A percentile compares a stretch with the other conserved stretches of the same genome.
Evolutionary conservation across 1,140 invertebrate genomes (phyloP).

Genomic region (Drosophila seguyi): DNA sequence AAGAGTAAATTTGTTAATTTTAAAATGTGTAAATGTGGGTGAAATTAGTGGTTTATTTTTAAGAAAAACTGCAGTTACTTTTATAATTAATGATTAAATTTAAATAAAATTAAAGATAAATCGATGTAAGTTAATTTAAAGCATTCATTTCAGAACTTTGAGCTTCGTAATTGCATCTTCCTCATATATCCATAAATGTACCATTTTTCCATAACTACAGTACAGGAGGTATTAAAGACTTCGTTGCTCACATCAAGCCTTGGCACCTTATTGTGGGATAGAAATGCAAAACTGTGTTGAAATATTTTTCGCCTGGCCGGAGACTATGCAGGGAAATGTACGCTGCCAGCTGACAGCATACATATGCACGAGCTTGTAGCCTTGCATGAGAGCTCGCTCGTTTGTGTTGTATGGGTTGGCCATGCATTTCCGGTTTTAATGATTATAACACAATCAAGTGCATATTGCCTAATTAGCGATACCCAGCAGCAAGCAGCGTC

Average conservation of each 20-base stretch:
- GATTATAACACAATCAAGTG: constrained; percentile 83
- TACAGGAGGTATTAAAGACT: not conserved
- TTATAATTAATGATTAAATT: no score
- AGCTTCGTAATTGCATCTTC: not conserved
- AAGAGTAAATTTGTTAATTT: not conserved
- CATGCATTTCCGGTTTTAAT: constrained; percentile 78
- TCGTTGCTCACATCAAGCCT: not conserved
- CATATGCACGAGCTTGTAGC: not conserved
- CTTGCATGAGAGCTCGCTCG: not conserved
- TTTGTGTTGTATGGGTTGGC: constrained; percentile 30
- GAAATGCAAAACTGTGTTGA: constrained; percentile 19
- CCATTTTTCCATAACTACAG: no score
- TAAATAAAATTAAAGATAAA: not conserved
- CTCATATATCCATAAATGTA: not conserved
- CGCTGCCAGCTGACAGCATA: constrained; percentile 15
- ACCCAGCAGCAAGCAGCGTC: constrained; percentile 33
- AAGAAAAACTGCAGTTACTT: no score
- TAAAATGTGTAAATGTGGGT: no score
- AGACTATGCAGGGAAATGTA: constrained; percentile 36
- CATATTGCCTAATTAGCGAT: constrained; percentile 82
- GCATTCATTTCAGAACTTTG: not conserved
- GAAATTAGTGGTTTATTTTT: no score
- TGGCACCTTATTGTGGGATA: not conserved
- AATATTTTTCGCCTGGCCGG: constrained; percentile 21
- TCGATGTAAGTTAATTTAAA: not conserved